Percentiles rank a stretch among this genome's conserved stretches.
phyloP scores from a whole-genome alignment of 2,888 invertebrate species.

The Metopia argyrocephala region DNA sequence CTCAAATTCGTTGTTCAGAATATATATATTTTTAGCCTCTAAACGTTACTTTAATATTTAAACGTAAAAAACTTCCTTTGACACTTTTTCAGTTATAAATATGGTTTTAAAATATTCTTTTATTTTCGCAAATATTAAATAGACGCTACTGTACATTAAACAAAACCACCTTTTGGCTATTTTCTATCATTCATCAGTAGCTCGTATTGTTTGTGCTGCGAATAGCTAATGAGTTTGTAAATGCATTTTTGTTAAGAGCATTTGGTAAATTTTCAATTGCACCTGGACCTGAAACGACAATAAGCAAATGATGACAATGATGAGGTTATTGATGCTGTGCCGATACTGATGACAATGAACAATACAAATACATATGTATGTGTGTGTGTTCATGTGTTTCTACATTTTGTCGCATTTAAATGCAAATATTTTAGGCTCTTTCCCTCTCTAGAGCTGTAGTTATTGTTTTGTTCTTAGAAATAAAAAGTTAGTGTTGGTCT shows the following conservation, averaged over 20 bases:
- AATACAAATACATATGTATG: not conserved
- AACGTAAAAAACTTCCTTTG: too few relatives aligned
- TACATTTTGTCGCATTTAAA: constrained; percentile 36
- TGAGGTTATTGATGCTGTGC: constrained; percentile 44
- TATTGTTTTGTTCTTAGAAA: not conserved
- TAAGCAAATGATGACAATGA: constrained; percentile 55
- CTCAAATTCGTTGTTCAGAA: too few relatives aligned
- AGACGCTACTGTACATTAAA: not conserved
- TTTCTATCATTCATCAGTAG: constrained; percentile 52
- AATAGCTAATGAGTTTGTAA: constrained; percentile 62
- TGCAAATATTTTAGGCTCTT: constrained; percentile 37
- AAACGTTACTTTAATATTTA: too few relatives aligned
- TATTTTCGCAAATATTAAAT: too few relatives aligned
- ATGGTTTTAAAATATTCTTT: too few relatives aligned
- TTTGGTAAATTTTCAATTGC: constrained; percentile 54
- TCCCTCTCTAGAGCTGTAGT: constrained; percentile 12
- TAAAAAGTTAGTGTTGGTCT: not conserved
- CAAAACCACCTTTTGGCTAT: constrained; percentile 11
- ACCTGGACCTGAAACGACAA: constrained; percentile 56
- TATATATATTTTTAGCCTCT: too few relatives aligned
- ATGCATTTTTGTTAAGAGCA: constrained; percentile 51
- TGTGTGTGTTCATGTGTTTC: not conserved
- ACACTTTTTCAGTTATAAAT: too few relatives aligned
- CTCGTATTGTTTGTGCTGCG: constrained; percentile 60
- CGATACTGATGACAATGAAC: constrained; percentile 22